These are phyloP conservation scores for Dioctria linearis DNA, from an alignment of 2,888 invertebrate genomes.

Conservation along the genomic window DNA sequence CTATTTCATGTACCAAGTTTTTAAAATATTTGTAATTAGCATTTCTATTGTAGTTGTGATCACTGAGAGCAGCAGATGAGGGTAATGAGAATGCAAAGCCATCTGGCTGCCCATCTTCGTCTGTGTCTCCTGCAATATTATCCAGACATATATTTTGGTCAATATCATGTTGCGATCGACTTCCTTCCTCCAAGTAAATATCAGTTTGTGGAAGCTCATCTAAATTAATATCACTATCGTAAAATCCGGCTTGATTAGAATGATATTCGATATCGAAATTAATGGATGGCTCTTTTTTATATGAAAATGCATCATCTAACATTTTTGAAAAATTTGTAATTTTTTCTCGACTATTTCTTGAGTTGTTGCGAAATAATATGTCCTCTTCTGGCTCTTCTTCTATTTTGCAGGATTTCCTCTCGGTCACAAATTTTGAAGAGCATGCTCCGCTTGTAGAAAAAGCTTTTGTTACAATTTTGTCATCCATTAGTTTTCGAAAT, in stretches of 20 bases:
- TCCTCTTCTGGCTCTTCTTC: no score
- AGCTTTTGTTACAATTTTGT: no score
- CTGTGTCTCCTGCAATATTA: neutral
- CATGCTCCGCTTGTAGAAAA: no score
- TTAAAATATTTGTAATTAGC: neutral
- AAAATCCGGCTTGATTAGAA: neutral
- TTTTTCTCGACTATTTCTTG: no score
- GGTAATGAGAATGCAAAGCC: neutral
- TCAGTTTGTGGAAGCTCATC: neutral
- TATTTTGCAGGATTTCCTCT: no score
- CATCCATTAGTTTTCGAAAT: no score
- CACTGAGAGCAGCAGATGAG: conserved; percentile 20
- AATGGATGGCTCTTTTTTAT: conserved; percentile 12
- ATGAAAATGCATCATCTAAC: neutral
- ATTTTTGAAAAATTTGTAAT: neutral
- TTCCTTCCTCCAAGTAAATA: neutral
- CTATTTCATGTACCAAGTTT: neutral
- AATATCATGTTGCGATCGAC: neutral
- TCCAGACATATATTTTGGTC: conserved; percentile 6
- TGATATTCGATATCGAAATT: neutral
- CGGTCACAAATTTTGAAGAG: no score
- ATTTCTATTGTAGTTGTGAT: conserved; percentile 31
- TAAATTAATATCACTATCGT: neutral
- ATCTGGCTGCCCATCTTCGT: neutral
- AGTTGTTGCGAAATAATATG: no score